These are phyloP conservation scores for Zosterops borbonicus DNA, from an alignment of 2,113 vertebrate genomes.

Conservation along the genomic window DNA sequence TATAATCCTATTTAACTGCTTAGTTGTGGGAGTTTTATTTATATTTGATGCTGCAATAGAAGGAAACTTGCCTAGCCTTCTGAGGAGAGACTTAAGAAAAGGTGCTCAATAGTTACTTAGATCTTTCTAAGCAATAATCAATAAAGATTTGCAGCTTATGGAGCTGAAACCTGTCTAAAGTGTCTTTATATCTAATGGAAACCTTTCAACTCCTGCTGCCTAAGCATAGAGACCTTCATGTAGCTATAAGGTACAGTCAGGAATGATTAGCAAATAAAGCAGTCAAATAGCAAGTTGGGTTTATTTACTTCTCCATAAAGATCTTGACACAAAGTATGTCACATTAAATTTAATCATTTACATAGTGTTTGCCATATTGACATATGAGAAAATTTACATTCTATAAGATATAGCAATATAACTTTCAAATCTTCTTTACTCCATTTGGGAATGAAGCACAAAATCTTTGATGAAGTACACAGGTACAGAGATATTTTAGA, in stretches of 20 bases:
- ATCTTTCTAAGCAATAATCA: conserved; percentile 6
- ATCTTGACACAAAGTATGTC: neutral
- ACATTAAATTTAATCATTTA: neutral
- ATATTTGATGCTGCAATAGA: neutral
- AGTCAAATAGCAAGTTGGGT: neutral
- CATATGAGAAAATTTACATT: neutral
- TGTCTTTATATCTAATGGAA: neutral
- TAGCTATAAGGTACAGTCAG: neutral
- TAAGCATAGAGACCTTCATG: neutral
- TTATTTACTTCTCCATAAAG: neutral
- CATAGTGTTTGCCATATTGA: neutral
- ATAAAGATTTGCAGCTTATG: neutral
- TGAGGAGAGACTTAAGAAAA: neutral
- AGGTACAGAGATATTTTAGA: neutral
- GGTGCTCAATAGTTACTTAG: neutral
- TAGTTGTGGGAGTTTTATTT: neutral
- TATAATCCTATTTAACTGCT: neutral
- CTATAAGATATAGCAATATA: neutral
- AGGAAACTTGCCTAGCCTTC: neutral
- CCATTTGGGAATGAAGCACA: neutral
- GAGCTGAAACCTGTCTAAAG: neutral
- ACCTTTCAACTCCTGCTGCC: neutral
- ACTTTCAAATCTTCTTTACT: neutral
- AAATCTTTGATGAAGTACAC: neutral
- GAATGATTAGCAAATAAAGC: neutral